These are phyloP conservation scores for Sarcoramphus papa DNA, from an alignment of 2,797 vertebrate species.

Conservation along the genomic window DNA sequence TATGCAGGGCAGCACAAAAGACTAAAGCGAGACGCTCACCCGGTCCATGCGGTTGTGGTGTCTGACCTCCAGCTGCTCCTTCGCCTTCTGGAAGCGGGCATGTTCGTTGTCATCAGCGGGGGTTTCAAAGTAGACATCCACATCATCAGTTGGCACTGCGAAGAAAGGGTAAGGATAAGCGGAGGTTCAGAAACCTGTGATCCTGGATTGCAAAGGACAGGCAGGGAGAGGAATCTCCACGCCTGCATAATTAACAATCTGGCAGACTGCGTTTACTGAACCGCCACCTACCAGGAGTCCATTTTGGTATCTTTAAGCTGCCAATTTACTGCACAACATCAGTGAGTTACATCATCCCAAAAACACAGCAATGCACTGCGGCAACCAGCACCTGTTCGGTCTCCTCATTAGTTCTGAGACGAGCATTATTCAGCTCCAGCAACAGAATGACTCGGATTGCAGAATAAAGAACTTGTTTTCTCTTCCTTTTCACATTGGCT, in stretches of 20 bases:
- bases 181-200: not conserved
- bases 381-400: not conserved
- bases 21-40: constrained; percentile 69
- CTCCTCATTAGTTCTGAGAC: not conserved
- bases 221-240: not conserved
- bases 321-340: not conserved
- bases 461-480: not conserved
- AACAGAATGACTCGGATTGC: not conserved
- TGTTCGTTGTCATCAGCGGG: constrained; percentile 95
- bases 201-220: not conserved
- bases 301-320: not conserved
- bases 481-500: not conserved
- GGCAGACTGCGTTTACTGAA: not conserved
- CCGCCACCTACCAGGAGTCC: not conserved
- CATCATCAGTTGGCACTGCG: constrained; percentile 89
- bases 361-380: not conserved
- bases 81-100: constrained; percentile 95
- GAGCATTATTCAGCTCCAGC: not conserved
- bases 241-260: not conserved
- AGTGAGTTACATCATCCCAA: not conserved
- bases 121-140: constrained; percentile 97
- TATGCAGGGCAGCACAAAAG: accelerated
- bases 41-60: constrained; percentile 96
- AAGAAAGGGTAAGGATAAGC: not conserved
- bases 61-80: constrained; percentile 95